A percentile compares a stretch with the other conserved stretches of the same genome.
These are phyloP conservation scores for Melanchra persicariae DNA, from an alignment of 2,888 invertebrate genomes.

Conservation along the genomic window DNA sequence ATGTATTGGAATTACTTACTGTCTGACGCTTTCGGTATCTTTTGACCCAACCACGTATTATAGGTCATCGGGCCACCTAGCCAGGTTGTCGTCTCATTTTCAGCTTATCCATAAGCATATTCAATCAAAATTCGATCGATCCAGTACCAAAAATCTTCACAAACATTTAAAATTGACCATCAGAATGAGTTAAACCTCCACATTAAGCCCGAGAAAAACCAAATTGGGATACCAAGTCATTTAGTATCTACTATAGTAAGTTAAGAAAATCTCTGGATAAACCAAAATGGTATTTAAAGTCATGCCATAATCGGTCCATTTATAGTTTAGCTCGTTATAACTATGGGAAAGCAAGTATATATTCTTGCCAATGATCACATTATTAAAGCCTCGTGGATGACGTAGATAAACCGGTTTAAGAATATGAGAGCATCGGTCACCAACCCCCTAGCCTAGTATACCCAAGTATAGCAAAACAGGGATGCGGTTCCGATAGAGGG, in stretches of 20 bases:
- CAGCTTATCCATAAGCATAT: too few species aligned
- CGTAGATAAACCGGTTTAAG: background rate
- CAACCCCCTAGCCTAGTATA: background rate
- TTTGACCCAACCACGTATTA: too few species aligned
- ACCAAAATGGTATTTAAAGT: background rate
- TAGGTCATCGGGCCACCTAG: too few species aligned
- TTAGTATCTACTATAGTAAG: background rate
- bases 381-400: background rate
- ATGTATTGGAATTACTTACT: too few species aligned
- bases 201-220: too few species aligned
- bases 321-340: background rate
- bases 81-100: too few species aligned
- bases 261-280: background rate
- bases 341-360: background rate
- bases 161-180: too few species aligned
- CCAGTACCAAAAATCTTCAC: too few species aligned
- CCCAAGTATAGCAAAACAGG: background rate
- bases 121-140: too few species aligned
- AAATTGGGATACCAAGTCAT: background rate
- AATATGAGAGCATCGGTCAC: background rate
- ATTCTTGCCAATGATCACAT: background rate
- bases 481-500: background rate
- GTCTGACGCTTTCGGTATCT: too few species aligned
- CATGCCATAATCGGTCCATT: background rate
- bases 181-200: too few species aligned